A percentile compares a stretch with the other conserved stretches of the same genome.
phyloP scores from a whole-genome alignment of 2,797 vertebrate species.

The Brotula barbata region DNA sequence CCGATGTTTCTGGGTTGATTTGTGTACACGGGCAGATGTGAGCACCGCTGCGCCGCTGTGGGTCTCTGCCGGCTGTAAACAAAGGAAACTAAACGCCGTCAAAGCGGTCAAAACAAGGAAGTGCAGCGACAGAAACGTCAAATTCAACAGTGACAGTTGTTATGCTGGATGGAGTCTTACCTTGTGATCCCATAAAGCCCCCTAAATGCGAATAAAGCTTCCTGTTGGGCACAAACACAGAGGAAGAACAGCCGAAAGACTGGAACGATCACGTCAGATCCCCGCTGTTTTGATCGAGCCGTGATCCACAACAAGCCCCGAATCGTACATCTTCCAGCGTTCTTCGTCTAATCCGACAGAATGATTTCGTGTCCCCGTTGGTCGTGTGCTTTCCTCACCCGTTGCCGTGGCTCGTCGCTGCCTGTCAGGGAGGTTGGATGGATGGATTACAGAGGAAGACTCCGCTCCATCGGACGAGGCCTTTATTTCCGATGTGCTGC shows the following conservation, averaged over 20 bases:
- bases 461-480: constrained; percentile 64
- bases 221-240: constrained; percentile 72
- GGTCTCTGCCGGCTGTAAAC: constrained; percentile 72
- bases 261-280: constrained; percentile 39
- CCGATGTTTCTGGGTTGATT: too few species aligned
- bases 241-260: constrained; percentile 49
- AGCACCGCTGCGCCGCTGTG: constrained; percentile 45
- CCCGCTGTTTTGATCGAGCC: constrained; percentile 25
- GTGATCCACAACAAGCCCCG: constrained; percentile 26
- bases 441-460: constrained; percentile 61
- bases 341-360: too few species aligned
- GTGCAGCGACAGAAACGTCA: neutral
- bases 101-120: constrained; percentile 24
- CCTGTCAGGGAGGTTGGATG: constrained; percentile 51
- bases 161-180: constrained; percentile 57
- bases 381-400: constrained; percentile 64
- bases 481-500: constrained; percentile 51
- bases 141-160: constrained; percentile 30
- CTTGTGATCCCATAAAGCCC: constrained; percentile 86
- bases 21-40: neutral
- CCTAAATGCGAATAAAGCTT: constrained; percentile 70
- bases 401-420: constrained; percentile 63
- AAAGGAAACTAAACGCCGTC: constrained; percentile 67
- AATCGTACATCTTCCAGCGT: neutral
- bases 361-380: neutral